Percentiles rank a stretch among this genome's conserved stretches.
These are phyloP conservation scores for Carassius carassius DNA, from an alignment of 2,113 vertebrate species.

Conservation along the genomic window DNA sequence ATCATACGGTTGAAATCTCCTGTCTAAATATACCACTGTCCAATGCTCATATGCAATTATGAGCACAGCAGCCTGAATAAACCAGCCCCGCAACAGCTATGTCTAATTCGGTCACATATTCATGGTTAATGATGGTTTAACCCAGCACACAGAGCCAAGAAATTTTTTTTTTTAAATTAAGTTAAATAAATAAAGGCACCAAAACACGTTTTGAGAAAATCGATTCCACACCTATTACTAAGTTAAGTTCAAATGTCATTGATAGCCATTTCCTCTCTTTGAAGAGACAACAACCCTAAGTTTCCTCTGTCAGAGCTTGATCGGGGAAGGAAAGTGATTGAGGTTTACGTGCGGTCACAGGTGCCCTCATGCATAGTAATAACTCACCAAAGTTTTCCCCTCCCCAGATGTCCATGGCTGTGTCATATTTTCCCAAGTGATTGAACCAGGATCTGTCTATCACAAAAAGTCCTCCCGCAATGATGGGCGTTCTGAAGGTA, in stretches of 20 bases:
- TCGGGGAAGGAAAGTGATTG: background rate
- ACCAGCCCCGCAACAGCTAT: background rate
- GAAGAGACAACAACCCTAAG: background rate
- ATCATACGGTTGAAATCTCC: conserved; percentile 33
- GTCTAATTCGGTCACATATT: conserved; percentile 3
- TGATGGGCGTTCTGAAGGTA: conserved; percentile 87
- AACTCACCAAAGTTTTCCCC: conserved; percentile 96
- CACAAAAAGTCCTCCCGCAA: conserved; percentile 94
- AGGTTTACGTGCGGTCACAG: background rate
- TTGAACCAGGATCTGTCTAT: conserved; percentile 93
- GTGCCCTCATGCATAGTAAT: conserved; percentile 32
- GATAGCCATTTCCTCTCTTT: background rate
- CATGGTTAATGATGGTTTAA: conserved; percentile 13
- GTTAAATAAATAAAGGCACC: too few relatives aligned
- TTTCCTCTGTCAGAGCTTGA: conserved; percentile 6
- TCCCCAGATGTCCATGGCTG: conserved; percentile 98
- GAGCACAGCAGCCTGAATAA: conserved; percentile 28
- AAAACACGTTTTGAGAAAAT: background rate
- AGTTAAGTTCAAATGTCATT: background rate
- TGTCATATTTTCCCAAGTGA: conserved; percentile 92
- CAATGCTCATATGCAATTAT: conserved; percentile 36
- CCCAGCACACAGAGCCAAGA: background rate
- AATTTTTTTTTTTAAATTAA: too few relatives aligned
- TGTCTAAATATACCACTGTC: conserved; percentile 37
- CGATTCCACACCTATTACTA: background rate